Percentiles rank a stretch among this genome's conserved stretches.
Evolutionary conservation across 2,888 invertebrate genomes (phyloP).

Genomic region (Cerastis leucographa): DNA sequence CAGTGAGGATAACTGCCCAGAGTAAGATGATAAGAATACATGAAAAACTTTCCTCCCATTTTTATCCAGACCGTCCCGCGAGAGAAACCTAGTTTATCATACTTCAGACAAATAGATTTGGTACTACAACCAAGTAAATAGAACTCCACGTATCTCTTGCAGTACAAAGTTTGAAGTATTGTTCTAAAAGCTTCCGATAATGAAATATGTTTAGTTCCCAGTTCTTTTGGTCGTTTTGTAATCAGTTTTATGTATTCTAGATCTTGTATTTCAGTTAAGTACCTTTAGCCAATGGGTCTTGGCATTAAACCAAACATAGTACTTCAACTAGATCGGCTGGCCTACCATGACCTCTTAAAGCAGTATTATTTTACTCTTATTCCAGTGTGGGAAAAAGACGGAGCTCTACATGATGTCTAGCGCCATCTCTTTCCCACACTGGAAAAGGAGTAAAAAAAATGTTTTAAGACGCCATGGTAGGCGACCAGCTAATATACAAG

Average conservation of each 20-base stretch:
- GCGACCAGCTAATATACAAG: no score
- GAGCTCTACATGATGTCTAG: no score
- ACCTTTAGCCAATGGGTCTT: neutral
- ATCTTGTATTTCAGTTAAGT: neutral
- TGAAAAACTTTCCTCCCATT: neutral
- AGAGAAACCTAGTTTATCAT: slow-evolving; percentile 40
- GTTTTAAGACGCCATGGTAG: no score
- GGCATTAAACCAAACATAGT: neutral
- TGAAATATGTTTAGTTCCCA: slow-evolving; percentile 45
- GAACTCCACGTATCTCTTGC: slow-evolving; percentile 22
- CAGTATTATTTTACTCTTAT: no score
- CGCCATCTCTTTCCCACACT: no score
- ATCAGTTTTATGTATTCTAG: neutral
- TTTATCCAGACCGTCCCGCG: slow-evolving; percentile 27
- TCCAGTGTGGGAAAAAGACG: no score
- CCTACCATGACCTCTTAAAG: no score
- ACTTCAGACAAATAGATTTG: slow-evolving; percentile 56
- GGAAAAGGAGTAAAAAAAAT: no score
- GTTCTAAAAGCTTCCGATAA: slow-evolving; percentile 44
- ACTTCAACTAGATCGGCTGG: no score
- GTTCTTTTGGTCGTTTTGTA: neutral
- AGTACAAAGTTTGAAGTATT: slow-evolving; percentile 50
- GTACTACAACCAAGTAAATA: slow-evolving; percentile 39
- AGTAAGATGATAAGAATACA: no score
- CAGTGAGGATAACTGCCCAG: no score